phyloP scores from a whole-genome alignment of 2,797 vertebrate genomes.

The Trachops cirrhosus region DNA sequence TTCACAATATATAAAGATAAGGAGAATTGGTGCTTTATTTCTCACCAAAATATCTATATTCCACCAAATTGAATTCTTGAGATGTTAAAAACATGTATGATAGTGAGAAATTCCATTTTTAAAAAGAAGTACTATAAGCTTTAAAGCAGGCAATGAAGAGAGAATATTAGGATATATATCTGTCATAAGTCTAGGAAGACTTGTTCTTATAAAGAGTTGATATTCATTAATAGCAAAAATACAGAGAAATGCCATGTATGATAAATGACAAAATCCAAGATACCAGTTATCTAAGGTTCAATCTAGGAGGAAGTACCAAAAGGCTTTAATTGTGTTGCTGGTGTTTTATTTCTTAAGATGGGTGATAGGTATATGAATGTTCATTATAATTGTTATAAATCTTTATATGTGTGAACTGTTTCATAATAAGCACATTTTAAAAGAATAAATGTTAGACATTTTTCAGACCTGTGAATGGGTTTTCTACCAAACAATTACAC shows the following conservation, averaged over 20 bases:
- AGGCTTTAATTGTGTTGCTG: neutral
- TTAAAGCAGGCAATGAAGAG: conserved; percentile 43
- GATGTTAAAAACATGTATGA: neutral
- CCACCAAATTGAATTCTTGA: conserved; percentile 19
- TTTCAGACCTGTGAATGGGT: conserved; percentile 7
- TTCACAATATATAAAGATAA: neutral
- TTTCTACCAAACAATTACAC: conserved; percentile 38
- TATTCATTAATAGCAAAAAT: conserved; percentile 17
- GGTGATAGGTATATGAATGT: neutral
- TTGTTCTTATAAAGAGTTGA: conserved; percentile 31
- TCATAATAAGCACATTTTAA: conserved; percentile 8
- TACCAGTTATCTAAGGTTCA: neutral
- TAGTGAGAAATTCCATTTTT: conserved; percentile 20
- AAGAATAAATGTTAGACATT: conserved; percentile 33
- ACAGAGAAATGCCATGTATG: neutral
- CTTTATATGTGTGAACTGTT: conserved; percentile 15
- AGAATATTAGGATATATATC: conserved; percentile 12
- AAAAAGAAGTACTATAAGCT: conserved; percentile 22
- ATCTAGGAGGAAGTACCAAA: neutral
- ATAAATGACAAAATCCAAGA: conserved; percentile 30
- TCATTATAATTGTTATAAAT: neutral
- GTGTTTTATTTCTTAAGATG: conserved; percentile 7
- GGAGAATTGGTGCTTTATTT: neutral
- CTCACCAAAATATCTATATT: neutral
- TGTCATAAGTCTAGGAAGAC: conserved; percentile 43